Evolutionary conservation across 1,140 invertebrate genomes (phyloP), one percentile per base, ranked within the genome.

Genomic region (Pseudomyrmex cubaensis): DNA sequence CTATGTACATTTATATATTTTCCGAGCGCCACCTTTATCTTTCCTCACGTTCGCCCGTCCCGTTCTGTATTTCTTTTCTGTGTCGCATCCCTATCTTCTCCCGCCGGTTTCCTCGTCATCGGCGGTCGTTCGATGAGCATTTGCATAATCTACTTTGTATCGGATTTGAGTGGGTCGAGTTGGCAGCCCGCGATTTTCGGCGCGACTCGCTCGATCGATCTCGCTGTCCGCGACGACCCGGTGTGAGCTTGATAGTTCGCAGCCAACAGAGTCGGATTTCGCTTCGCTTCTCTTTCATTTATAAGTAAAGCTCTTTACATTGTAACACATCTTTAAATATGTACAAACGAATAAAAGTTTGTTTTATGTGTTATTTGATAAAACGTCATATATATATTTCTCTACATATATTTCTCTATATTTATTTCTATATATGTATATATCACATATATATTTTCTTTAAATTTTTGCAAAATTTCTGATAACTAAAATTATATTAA

Each of bases 81-180:
- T 66, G 22, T 80, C 66, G 20, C 22, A 80, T 44, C 70, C n/a
- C 50, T 9, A 74, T 35, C 20, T 35, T 22, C 67, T 22, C 78
- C 25, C n/a, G 54, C 46, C 20, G 66, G 44, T 61, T 67, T 54
- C 74, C 54, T 56, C 69, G 72, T 74, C 83, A 64, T 74, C 73
- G 56, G 59, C 56, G 72, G 35, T 76, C 66, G 85, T 84, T 76
- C 83, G 57, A 85, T 54, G 72, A 77, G 80, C 70, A 89, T 89
- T 89, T 89, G 87, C 87, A 89, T 88, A 89, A 89, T 89, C 87
- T 85, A 84, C 85, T 86, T 89, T 89, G 87, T 83, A 85, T 70
- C 76, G 80, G 85, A 86, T 89, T 88, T 86, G 62, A 82, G 66
- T 48, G 82, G 66, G 75, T 57, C 57, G 74, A 70, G 70, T 82